Evolutionary conservation across 2,797 vertebrate species (phyloP), one percentile per base, ranked within the genome.

Genomic region (Falco berigora): DNA sequence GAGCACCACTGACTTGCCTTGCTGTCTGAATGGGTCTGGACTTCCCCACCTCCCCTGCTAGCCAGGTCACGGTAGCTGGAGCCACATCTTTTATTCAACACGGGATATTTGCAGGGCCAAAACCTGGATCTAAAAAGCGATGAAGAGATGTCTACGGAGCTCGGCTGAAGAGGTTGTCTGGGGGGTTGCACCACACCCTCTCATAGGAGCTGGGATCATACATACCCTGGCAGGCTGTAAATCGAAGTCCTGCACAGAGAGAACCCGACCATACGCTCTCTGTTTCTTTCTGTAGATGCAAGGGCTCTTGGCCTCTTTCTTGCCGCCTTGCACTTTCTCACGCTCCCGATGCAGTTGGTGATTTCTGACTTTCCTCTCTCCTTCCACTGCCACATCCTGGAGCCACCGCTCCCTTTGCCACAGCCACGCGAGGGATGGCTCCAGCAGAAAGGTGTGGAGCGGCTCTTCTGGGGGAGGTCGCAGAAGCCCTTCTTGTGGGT

Each of bases 211-310:
- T 80, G 86, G 61, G 88, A 86, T 86, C 92, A 89, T 62, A 68
- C 52, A 86, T 74, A 86, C 21, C 44, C 68, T 64, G 81, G n/a
- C 81, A 94, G 72, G 85, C 95, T 90, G 61, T 91, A 95, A 94
- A 88, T 94, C 91, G 38, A 83, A 92, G 47, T 68, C 82, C 68
- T 2, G 42, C 58, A 62, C 20, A 42, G 68, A 91, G 49, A 81
- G 55, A 91, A 78, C 66, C 68, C 62, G 68, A 83, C 76, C 9
- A 5, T 46, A 62, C 3, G 0, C 84, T 50, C 32, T 8, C 78
- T 79, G 7, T 62, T 87, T 94, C 63, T 92, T 91, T 92, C 78
- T 86, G 74, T 67, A 91, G 67, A 73, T 76, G 20, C 73, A 56
- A 87, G 36, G 52, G 56, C 52, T 94, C 94, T 12, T 52, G 69